Conservation (phyloP, 2,797 vertebrate genomes). For the Smutsia temminckii region DNA sequence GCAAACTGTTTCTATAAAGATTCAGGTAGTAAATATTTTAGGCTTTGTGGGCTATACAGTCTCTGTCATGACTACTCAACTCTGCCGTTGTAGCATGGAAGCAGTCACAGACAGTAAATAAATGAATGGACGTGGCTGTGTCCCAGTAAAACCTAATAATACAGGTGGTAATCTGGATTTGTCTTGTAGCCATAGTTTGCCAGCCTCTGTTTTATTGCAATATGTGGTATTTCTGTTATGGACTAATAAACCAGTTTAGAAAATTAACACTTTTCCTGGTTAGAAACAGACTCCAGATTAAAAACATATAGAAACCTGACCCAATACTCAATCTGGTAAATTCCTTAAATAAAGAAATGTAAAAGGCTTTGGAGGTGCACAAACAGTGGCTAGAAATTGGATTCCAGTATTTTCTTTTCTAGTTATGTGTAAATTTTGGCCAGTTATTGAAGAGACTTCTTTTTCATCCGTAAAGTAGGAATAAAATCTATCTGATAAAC, state of each 20-base stretch:
- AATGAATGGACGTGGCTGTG: neutral
- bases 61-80: neutral
- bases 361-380: neutral
- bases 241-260: neutral
- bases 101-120: neutral
- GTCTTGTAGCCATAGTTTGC: neutral
- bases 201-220: neutral
- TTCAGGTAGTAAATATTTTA: neutral
- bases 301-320: conserved; percentile 3
- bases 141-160: conserved; percentile 13
- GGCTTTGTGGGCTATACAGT: neutral
- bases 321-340: neutral
- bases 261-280: neutral
- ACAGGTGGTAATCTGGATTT: neutral
- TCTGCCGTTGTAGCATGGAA: neutral
- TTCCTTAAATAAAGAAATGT: neutral
- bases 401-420: neutral
- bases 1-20: conserved; percentile 3
- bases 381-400: neutral
- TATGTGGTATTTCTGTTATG: neutral
- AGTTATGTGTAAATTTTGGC: neutral
- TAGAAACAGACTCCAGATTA: neutral
- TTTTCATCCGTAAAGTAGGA: neutral
- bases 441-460: neutral
- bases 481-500: neutral